phyloP scores from a whole-genome alignment of 2,888 invertebrate species.

The Zeuzera pyrina region DNA sequence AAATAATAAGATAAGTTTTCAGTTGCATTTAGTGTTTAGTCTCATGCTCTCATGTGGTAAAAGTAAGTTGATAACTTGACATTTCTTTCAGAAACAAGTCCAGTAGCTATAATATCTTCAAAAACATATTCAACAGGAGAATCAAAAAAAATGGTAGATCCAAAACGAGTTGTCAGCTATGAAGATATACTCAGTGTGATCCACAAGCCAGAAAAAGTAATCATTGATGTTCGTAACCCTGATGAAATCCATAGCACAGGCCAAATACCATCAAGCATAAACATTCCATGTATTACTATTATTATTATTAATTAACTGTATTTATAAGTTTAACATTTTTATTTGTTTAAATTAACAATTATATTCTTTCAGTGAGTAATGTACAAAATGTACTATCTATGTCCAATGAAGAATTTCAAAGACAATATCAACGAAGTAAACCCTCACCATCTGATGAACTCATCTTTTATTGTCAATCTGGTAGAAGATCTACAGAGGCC shows the following conservation, averaged over 20 bases:
- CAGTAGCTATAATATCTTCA: too few relatives aligned
- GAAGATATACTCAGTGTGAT: conserved; percentile 55
- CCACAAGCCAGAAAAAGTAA: conserved; percentile 58
- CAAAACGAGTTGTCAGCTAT: conserved; percentile 45
- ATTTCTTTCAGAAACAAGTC: too few relatives aligned
- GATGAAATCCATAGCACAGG: conserved; percentile 79
- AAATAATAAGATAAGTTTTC: too few relatives aligned
- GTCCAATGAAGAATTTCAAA: conserved; percentile 52
- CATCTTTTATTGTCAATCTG: conserved; percentile 60
- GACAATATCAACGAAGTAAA: conserved; percentile 41
- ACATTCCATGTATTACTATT: conserved; percentile 77
- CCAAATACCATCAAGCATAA: conserved; percentile 81
- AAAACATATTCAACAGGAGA: too few relatives aligned
- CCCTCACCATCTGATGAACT: conserved; percentile 50
- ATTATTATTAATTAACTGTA: not conserved
- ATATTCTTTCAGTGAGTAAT: conserved; percentile 10
- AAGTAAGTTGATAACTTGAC: too few relatives aligned
- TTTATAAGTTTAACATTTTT: not conserved
- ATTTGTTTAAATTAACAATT: not conserved
- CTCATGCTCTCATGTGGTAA: too few relatives aligned
- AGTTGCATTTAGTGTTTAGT: too few relatives aligned
- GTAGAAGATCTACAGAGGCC: conserved; percentile 47
- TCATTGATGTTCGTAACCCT: conserved; percentile 86
- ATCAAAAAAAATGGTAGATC: conserved; percentile 41
- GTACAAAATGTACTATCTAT: conserved; percentile 43